Evolutionary conservation across 2,888 invertebrate species (phyloP), one percentile per base, ranked within the genome.

Genomic region (Pteria penguin): DNA sequence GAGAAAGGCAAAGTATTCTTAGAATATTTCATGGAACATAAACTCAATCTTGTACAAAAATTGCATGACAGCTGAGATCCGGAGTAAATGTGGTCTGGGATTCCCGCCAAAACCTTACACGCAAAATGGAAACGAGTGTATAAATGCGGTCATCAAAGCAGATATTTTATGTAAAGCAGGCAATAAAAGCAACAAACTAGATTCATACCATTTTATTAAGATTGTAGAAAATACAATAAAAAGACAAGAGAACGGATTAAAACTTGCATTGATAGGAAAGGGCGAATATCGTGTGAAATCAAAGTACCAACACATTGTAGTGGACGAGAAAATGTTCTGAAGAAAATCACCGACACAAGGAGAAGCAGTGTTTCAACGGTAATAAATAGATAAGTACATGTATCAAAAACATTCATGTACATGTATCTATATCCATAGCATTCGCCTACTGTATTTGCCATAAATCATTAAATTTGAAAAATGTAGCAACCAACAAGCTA

Each of bases 191-290:
- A n/a, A n/a, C n/a, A 36, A 36, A 14, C 8, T 36, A 29, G 62
- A 71, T 62, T n/a, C 71, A n/a, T 71, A 27, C 54, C 63, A 72
- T 4, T 72, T 72, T 63, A 57, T 26, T 24, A 60, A 63, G 22
- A 54, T 14, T 4, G 22, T 32, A 24, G 63, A 63, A 55, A 32
- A 29, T 27, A 11, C 5, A 14, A 55, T 72, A 1, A 29, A 55
- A 33, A 54, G 26, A 26, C 72, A 72, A 63, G 65, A 72, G 33
- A 29, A 55, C 11, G 72, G 63, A 61, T 24, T 72, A 2, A 72
- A 72, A 72, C 52, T 72, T 8, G 63, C 72, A 31, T 31, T 63
- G 27, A 63, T 72, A 1, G 71, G 62, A 1, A 62, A 52, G 29
- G 71, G 62, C 4, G 54, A 61, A 71, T 71, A 71, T 54, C 11